phyloP scores from a whole-genome alignment of 2,797 vertebrate species.

The Taenioides sp. region DNA sequence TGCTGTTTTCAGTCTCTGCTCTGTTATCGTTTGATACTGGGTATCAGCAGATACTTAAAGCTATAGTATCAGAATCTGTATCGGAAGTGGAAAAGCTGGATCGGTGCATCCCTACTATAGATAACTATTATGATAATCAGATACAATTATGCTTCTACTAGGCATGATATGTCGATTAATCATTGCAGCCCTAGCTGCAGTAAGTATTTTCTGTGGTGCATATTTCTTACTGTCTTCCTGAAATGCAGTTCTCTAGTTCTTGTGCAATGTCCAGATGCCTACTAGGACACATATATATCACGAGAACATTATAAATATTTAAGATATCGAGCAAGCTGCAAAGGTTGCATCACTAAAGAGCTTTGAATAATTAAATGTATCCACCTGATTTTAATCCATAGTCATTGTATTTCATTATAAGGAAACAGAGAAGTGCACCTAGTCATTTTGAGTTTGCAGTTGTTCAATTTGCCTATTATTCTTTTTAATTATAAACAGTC shows the following conservation, averaged over 20 bases:
- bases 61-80: too few species aligned
- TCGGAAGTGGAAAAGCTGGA: too few species aligned
- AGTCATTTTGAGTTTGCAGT: slow-evolving; percentile 10
- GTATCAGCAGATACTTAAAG: too few species aligned
- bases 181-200: too few species aligned
- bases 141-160: too few species aligned
- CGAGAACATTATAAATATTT: slow-evolving; percentile 2
- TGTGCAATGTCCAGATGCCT: neutral
- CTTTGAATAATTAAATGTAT: slow-evolving; percentile 3
- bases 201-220: too few species aligned
- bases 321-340: neutral
- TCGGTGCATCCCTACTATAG: too few species aligned
- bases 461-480: neutral
- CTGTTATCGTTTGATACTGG: too few species aligned
- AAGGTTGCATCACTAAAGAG: neutral
- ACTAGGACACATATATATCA: neutral
- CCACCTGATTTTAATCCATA: neutral
- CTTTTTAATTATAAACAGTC: neutral
- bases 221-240: too few species aligned
- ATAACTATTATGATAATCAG: too few species aligned
- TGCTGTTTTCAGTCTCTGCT: too few species aligned
- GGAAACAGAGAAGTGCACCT: neutral
- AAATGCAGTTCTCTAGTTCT: neutral
- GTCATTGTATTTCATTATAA: neutral
- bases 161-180: too few species aligned